Evolutionary conservation across 2,888 invertebrate genomes (phyloP).

Genomic region (Lasioglossum figueresi): DNA sequence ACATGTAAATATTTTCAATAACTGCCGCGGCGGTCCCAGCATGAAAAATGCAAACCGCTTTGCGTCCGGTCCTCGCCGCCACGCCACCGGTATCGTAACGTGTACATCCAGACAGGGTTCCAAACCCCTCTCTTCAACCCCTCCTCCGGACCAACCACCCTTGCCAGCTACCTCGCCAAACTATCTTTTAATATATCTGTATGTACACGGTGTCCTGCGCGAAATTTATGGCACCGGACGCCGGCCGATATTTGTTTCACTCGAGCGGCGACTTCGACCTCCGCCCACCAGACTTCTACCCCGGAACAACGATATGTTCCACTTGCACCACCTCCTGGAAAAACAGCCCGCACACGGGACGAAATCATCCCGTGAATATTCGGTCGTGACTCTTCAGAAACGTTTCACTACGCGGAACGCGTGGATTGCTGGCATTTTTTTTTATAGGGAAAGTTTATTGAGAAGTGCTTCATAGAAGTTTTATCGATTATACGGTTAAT

Average conservation of each 20-base stretch:
- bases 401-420: neutral
- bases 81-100: constrained; percentile 52
- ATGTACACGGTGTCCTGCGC: constrained; percentile 71
- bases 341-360: constrained; percentile 35
- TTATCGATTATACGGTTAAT: neutral
- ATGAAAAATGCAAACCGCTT: constrained; percentile 83
- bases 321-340: constrained; percentile 12
- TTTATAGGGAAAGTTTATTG: neutral
- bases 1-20: constrained; percentile 83
- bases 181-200: constrained; percentile 79
- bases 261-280: constrained; percentile 59
- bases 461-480: neutral
- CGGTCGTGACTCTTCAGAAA: constrained; percentile 31
- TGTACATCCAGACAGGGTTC: constrained; percentile 30
- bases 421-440: neutral
- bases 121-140: constrained; percentile 30
- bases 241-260: constrained; percentile 79
- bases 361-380: constrained; percentile 39
- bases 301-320: constrained; percentile 22
- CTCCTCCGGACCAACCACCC: constrained; percentile 26
- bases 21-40: constrained; percentile 77
- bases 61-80: constrained; percentile 73
- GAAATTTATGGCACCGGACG: constrained; percentile 76
- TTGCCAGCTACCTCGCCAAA: constrained; percentile 61
- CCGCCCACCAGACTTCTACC: constrained; percentile 24